phyloP scores from a whole-genome alignment of 1,140 invertebrate genomes.

The Penaeus indicus region DNA sequence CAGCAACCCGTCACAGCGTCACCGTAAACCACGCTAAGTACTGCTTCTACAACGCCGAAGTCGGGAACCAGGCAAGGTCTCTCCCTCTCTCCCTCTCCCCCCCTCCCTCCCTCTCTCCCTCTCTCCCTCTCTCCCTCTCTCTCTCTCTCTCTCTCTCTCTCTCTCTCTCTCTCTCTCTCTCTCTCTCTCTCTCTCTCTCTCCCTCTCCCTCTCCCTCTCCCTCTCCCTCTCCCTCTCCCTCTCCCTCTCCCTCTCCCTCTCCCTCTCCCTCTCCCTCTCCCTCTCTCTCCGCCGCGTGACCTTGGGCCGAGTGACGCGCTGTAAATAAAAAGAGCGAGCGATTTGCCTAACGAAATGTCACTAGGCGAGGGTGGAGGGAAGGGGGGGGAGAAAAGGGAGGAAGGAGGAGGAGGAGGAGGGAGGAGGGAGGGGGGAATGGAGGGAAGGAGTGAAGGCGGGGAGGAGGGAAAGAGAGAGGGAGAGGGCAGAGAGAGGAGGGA shows the following conservation, averaged over 20 bases:
- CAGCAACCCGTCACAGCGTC: too few species aligned
- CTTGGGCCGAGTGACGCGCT: too few species aligned
- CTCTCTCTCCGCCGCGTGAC: background rate
- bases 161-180: too few species aligned
- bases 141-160: slow-evolving; percentile 36
- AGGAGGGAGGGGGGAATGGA: background rate
- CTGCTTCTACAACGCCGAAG: too few species aligned
- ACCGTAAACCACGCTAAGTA: too few species aligned
- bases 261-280: slow-evolving; percentile 26
- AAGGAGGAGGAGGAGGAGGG: background rate
- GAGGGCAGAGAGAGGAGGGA: background rate
- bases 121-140: slow-evolving; percentile 38
- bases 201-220: too few species aligned
- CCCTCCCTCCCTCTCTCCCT: background rate
- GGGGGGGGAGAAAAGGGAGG: too few species aligned
- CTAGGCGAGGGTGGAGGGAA: background rate
- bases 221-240: slow-evolving; percentile 14
- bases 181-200: too few species aligned
- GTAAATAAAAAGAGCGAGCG: background rate
- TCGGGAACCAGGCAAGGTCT: background rate
- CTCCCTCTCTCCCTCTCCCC: background rate
- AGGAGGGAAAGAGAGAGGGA: background rate
- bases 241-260: slow-evolving; percentile 36
- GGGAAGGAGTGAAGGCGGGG: background rate
- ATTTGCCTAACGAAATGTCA: background rate